Base-by-base conservation (phyloP, 2,113 vertebrate genomes). In the Cricetomys ansorgei region DNA sequence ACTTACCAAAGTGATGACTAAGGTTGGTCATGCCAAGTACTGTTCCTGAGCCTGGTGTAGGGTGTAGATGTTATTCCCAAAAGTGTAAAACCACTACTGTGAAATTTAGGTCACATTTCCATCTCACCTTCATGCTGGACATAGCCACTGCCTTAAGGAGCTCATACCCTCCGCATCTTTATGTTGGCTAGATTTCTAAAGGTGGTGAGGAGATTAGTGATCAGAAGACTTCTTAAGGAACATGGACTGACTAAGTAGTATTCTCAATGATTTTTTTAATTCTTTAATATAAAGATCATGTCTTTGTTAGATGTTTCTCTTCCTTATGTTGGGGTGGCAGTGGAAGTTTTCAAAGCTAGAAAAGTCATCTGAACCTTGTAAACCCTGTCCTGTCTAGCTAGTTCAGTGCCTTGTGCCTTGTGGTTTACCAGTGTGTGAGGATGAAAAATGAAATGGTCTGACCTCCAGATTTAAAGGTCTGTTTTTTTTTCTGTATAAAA, bases 1-100 rank as follows among this genome's bases (percentile, higher is more conserved):
- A 94, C 93, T 97, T 97, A 94, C 96, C 97, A 97, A 96, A 96
- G 92, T 96, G 96, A 94, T 97, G 94, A 96, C 96, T 97, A 96
- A 97, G 97, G 97, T 98, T 97, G 97, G 97, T 97, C 96, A 94
- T 96, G 94, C 95, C 96, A 94, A 87, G 86, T 95, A 92, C 90
- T 95, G 13, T 97, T 97, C 94, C 96, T 96, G 85, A 97, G 96
- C 96, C 91, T 97, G 95, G 94, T 95, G 97, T 96, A 97, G 97
- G 96, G 53, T 37, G 12, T 40, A 97, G 92, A 73, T 80, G 65
- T 81, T 64, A 87, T 72, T 91, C 55, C 88, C 88, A 73, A 77
- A 88, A 73, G 43, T 43, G 10, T 77, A 65, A 92, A 88, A 65
- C 94, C 62, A 94, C 93, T 85, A n/a, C 10, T 92, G 53, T 57